These are phyloP conservation scores for Xiphorhynchus erythropygius DNA, from an alignment of 2,797 vertebrate species.

Conservation along the genomic window DNA sequence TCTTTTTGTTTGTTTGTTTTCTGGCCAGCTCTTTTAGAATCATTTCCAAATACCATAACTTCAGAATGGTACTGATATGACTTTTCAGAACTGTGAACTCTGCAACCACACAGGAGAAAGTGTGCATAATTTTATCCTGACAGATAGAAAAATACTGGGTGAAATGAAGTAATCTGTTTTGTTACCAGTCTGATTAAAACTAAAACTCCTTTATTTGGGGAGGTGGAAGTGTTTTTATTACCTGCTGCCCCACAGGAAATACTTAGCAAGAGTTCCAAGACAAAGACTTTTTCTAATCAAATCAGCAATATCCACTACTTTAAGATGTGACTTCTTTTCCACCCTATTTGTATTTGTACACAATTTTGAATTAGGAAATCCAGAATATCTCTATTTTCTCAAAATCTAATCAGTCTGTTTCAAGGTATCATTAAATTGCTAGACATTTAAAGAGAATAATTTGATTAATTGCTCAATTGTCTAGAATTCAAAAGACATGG, in stretches of 20 bases:
- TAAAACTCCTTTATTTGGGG: background rate
- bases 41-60: background rate
- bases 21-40: background rate
- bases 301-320: background rate
- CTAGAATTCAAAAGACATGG: background rate
- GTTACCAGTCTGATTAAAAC: background rate
- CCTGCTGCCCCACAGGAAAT: background rate
- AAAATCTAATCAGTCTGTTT: background rate
- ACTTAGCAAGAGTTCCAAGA: background rate
- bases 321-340: background rate
- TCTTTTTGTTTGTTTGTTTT: background rate
- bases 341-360: background rate
- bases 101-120: background rate
- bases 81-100: background rate
- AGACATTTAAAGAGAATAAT: background rate
- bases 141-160: background rate
- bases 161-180: background rate
- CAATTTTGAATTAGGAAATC: background rate
- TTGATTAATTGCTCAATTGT: background rate
- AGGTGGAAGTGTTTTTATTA: background rate
- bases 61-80: background rate
- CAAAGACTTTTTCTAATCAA: background rate
- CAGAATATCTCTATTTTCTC: background rate
- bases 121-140: background rate
- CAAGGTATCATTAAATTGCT: background rate